These are phyloP conservation scores for Tachyglossus aculeatus DNA, from an alignment of 2,797 vertebrate genomes.

Conservation along the genomic window DNA sequence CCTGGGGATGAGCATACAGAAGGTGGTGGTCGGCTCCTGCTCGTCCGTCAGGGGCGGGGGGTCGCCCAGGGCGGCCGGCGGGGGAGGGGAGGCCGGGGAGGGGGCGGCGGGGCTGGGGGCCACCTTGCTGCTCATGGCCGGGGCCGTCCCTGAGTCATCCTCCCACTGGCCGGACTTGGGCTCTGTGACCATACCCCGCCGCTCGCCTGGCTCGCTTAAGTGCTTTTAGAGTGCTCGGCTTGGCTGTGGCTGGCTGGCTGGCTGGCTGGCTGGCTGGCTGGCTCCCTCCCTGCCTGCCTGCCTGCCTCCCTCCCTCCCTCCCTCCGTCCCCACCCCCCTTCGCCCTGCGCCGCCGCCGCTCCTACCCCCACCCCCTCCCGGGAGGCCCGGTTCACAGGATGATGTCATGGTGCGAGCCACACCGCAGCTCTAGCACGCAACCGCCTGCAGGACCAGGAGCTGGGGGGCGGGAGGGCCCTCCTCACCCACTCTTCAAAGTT, in stretches of 20 bases:
- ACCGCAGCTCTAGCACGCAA: slow-evolving; percentile 57
- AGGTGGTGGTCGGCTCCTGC: slow-evolving; percentile 89
- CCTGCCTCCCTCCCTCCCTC: slow-evolving; percentile 47
- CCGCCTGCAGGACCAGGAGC: slow-evolving; percentile 58
- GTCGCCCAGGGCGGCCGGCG: slow-evolving; percentile 77
- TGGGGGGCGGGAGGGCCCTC: neutral
- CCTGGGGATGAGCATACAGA: slow-evolving; percentile 92
- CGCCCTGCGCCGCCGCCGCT: slow-evolving; percentile 54
- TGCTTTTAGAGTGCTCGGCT: slow-evolving; percentile 58
- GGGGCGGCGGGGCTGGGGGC: slow-evolving; percentile 62
- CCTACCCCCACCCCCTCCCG: slow-evolving; percentile 59
- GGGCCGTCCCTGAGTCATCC: slow-evolving; percentile 88
- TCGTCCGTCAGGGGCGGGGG: slow-evolving; percentile 83
- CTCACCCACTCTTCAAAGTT: neutral
- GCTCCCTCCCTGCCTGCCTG: slow-evolving; percentile 47
- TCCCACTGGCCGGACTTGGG: slow-evolving; percentile 91
- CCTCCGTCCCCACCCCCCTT: slow-evolving; percentile 21
- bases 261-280: slow-evolving; percentile 54
- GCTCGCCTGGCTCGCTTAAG: slow-evolving; percentile 53
- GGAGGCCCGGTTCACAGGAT: slow-evolving; percentile 71
- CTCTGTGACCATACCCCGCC: slow-evolving; percentile 89
- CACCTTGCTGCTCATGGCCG: slow-evolving; percentile 86
- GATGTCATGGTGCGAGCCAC: slow-evolving; percentile 86
- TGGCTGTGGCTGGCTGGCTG: slow-evolving; percentile 51
- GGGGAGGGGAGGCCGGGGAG: slow-evolving; percentile 66